These are phyloP conservation scores for Heteronetta atricapilla DNA, from an alignment of 2,113 vertebrate genomes.

Conservation along the genomic window DNA sequence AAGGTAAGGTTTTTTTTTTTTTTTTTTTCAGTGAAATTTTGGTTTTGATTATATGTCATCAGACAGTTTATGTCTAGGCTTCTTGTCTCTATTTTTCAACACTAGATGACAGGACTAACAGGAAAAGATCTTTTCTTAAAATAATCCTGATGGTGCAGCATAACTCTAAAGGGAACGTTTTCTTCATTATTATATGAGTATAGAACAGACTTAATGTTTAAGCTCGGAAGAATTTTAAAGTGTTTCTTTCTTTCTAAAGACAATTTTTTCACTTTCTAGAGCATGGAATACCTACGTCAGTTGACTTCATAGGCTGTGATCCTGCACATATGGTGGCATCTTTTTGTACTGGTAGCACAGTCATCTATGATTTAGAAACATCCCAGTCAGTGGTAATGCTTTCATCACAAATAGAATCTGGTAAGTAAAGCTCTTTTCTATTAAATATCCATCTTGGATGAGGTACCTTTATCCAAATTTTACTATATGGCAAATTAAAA, in stretches of 20 bases:
- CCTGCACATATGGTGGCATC: constrained; percentile 95
- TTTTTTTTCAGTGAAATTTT: neutral
- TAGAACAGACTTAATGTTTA: neutral
- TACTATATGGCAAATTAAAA: neutral
- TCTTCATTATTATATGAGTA: neutral
- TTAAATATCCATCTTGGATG: neutral
- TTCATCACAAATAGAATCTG: constrained; percentile 87
- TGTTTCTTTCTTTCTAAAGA: neutral
- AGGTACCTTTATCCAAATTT: neutral
- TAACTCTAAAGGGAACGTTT: neutral
- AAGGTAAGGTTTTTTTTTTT: constrained; percentile 72
- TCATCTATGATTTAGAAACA: constrained; percentile 96
- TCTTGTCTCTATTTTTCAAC: neutral
- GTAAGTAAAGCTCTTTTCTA: constrained; percentile 71
- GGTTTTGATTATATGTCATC: neutral
- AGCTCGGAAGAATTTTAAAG: neutral
- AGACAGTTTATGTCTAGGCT: neutral
- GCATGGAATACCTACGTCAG: constrained; percentile 90
- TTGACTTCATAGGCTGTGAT: constrained; percentile 96
- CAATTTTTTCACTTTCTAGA: constrained; percentile 71
- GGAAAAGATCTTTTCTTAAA: neutral
- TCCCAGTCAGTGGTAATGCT: constrained; percentile 89
- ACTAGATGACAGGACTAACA: neutral
- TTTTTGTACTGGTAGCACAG: constrained; percentile 88
- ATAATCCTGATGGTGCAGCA: neutral